Evolutionary conservation across 2,888 invertebrate species (phyloP).

Genomic region (Globia sparganii): DNA sequence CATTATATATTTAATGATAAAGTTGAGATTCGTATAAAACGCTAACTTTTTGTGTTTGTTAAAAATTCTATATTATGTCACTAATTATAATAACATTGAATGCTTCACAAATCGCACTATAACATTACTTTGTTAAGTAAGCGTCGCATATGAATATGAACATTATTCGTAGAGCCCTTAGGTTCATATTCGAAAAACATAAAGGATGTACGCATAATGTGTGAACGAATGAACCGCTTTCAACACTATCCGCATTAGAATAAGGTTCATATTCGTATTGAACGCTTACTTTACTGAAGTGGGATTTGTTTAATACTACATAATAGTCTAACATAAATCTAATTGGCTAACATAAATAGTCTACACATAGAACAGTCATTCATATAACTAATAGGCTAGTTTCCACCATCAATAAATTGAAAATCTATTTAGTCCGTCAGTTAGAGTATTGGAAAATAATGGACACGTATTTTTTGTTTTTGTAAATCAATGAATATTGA

Average conservation of each 20-base stretch:
- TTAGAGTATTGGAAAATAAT: no score
- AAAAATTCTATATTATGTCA: not conserved
- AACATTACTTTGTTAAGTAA: not conserved
- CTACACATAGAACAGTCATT: slow-evolving; percentile 2
- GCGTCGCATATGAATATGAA: not conserved
- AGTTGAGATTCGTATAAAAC: not conserved
- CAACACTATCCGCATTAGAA: not conserved
- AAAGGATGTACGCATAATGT: not conserved
- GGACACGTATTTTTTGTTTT: no score
- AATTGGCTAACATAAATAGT: slow-evolving; percentile 5
- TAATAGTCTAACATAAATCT: not conserved
- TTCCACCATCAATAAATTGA: no score
- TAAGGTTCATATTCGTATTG: not conserved
- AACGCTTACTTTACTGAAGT: not conserved
- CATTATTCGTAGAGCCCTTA: not conserved
- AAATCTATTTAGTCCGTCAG: no score
- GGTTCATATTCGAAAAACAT: not conserved
- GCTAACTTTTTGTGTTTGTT: no score
- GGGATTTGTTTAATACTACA: not conserved
- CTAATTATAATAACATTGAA: not conserved
- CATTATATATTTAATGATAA: not conserved
- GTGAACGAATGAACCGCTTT: not conserved
- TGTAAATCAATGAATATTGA: no score
- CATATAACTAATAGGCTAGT: no score
- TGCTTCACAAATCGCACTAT: not conserved